Percentiles rank a stretch among this genome's conserved stretches.
phyloP scores from a whole-genome alignment of 2,888 invertebrate species.

The Nomada fabriciana region DNA sequence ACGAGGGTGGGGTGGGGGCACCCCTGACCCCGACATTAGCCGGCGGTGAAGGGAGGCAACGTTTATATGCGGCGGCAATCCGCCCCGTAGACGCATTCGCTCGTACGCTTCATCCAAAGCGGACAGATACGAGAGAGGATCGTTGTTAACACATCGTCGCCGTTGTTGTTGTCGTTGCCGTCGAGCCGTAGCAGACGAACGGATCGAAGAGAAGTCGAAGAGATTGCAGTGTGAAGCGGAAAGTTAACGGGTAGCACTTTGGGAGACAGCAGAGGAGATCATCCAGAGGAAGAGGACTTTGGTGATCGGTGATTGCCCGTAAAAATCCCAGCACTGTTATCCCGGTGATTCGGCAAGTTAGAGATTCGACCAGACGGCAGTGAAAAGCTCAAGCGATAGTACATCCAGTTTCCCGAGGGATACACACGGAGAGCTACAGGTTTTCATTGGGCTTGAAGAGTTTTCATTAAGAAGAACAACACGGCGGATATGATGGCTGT shows the following conservation, averaged over 20 bases:
- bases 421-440: constrained; percentile 1
- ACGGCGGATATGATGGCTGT: constrained; percentile 90
- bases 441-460: constrained; percentile 27
- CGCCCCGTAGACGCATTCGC: constrained; percentile 84
- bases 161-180: constrained; percentile 52
- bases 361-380: constrained; percentile 32
- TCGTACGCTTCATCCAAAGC: constrained; percentile 83
- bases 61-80: constrained; percentile 83
- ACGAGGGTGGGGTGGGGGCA: constrained; percentile 81
- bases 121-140: constrained; percentile 75
- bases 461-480: constrained; percentile 53
- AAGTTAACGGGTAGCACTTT: not conserved
- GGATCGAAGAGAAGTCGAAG: constrained; percentile 15
- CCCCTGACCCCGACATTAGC: constrained; percentile 82
- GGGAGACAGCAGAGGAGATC: not conserved
- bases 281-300: not conserved
- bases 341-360: constrained; percentile 36
- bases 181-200: constrained; percentile 35
- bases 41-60: constrained; percentile 84
- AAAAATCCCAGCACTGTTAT: constrained; percentile 6
- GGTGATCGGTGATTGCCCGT: constrained; percentile 32
- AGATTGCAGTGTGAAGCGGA: constrained; percentile 37
- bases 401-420: not conserved
- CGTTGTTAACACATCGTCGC: constrained; percentile 10
- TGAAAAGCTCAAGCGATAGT: constrained; percentile 35